A percentile compares a stretch with the other conserved stretches of the same genome.
These are phyloP conservation scores for Muscina levida DNA, from an alignment of 2,888 invertebrate species.

Conservation along the genomic window DNA sequence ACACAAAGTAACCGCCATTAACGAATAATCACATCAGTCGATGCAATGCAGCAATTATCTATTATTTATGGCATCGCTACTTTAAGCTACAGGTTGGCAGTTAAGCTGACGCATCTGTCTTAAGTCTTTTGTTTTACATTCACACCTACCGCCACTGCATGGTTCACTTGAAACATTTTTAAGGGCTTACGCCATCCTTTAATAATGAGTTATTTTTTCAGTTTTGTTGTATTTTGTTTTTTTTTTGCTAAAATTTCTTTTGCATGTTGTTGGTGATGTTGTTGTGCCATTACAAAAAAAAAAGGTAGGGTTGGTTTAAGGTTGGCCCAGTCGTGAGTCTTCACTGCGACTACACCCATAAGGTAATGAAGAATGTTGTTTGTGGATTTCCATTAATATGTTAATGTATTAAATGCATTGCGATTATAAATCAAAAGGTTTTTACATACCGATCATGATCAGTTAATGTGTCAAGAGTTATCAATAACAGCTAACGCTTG, in stretches of 20 bases:
- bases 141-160: neutral
- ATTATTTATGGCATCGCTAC: neutral
- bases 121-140: slow-evolving; percentile 3
- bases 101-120: neutral
- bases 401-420: slow-evolving; percentile 3
- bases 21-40: neutral
- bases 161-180: neutral
- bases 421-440: too few species aligned
- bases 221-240: too few species aligned
- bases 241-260: neutral
- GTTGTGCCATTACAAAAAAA: too few species aligned
- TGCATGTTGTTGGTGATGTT: too few species aligned
- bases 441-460: too few species aligned
- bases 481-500: too few species aligned
- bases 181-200: slow-evolving; percentile 17
- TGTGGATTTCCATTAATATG: neutral
- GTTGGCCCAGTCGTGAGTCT: slow-evolving; percentile 13
- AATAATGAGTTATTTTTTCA: too few species aligned
- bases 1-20: too few species aligned
- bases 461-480: too few species aligned
- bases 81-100: neutral
- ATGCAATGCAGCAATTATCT: neutral
- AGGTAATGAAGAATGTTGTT: neutral
- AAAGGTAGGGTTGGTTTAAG: neutral
- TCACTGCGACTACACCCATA: slow-evolving; percentile 5